These are phyloP conservation scores for Drosophila nebulosa DNA, from an alignment of 1,140 invertebrate species.

Conservation along the genomic window DNA sequence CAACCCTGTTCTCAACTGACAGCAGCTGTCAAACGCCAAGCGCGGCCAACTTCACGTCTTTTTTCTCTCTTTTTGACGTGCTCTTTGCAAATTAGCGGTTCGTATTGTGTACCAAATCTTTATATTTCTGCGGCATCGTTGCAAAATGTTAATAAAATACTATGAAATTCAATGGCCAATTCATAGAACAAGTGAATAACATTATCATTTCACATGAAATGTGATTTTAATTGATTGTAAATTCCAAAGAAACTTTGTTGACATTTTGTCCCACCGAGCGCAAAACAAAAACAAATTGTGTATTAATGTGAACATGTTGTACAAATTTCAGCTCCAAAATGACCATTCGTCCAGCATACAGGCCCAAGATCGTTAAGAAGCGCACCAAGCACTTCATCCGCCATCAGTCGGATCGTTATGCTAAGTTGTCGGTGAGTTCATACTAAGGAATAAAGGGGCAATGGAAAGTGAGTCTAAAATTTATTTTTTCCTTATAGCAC, in stretches of 20 bases:
- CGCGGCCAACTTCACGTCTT: constrained; percentile 56
- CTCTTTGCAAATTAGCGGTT: constrained; percentile 66
- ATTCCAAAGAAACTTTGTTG: constrained; percentile 40
- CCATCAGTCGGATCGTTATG: constrained; percentile 98
- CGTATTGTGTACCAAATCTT: constrained; percentile 55
- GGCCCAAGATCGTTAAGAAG: constrained; percentile 96
- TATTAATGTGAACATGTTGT: constrained; percentile 18
- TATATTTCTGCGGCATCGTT: constrained; percentile 41
- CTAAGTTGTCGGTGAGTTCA: constrained; percentile 91
- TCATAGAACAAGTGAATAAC: constrained; percentile 1
- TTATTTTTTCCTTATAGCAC: constrained; percentile 68
- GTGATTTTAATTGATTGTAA: neutral
- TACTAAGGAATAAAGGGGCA: neutral
- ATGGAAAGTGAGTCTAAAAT: neutral
- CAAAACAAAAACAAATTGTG: neutral
- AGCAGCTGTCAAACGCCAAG: constrained; percentile 1
- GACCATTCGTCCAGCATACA: constrained; percentile 93
- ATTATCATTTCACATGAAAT: neutral
- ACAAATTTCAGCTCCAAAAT: constrained; percentile 83
- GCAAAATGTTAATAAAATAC: neutral
- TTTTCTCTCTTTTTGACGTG: constrained; percentile 76
- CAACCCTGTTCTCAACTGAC: neutral
- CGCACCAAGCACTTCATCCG: constrained; percentile 97
- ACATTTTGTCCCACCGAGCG: constrained; percentile 25
- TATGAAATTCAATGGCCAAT: constrained; percentile 1